Base-by-base conservation (phyloP, 2,797 vertebrate genomes). In the Sitta carolinensis region DNA sequence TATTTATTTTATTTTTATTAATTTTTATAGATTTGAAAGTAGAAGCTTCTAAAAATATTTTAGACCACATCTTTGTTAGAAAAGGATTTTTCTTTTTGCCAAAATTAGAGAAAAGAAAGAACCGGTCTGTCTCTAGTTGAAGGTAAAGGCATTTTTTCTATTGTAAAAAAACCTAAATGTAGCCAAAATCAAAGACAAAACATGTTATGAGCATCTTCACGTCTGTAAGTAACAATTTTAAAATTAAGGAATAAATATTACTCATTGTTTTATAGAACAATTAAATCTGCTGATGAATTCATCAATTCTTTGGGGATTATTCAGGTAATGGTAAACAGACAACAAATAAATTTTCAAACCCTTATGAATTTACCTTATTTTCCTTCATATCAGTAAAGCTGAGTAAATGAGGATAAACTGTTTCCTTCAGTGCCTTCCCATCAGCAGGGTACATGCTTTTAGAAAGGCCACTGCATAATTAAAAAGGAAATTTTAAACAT, bases 331-430 rank as follows among this genome's bases (percentile, higher is more conserved):
- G 10, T 5, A 55, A 86, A 58, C 13, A 86, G 25, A 36, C 21
- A 74, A 61, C 3, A 10, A 76, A 83, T 8, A 8, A 63, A 55
- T 13, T 66, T 69, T 43, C 11, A 34, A 81, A 34, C 1, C 15
- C 13, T 45, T 69, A 57, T 15, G 6, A 67, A 13, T 92, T 97
- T 98, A 98, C 98, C 98, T 98, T 96, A 69, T 96, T 94, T 94
- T 97, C 96, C 69, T 94, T 94, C 74, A 94, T 90, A 84, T 25
- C 91, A 69, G 98, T 97, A 77, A 97, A 97, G 95, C 98, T 98
- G 68, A 98, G 97, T 70, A 98, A 95, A 78, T 97, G 96, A 90
- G 98, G 97, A 89, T 94, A 96, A 89, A 98, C 78, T 45, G 97
- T 97, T 96, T 98, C 98, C 90, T 97, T 98, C 74, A 97, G 95